Evolutionary conservation across 2,797 vertebrate genomes (phyloP).

Genomic region (Syngnathus rostellatus): DNA sequence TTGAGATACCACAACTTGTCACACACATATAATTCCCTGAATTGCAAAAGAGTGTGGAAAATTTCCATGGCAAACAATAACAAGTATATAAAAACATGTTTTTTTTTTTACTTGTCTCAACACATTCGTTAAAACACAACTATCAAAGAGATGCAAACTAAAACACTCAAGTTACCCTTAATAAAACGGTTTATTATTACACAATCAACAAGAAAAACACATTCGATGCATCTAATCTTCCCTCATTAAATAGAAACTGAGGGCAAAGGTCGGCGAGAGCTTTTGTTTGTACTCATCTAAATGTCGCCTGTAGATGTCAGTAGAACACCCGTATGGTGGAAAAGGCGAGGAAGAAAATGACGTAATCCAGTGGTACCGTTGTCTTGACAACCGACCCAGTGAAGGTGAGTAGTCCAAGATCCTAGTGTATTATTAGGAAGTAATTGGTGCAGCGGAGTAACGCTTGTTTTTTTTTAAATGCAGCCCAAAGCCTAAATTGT

Average conservation of each 20-base stretch:
- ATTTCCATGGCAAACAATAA: not conserved
- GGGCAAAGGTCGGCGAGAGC: not conserved
- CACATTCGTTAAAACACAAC: not conserved
- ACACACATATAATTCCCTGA: not conserved
- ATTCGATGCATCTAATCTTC: not conserved
- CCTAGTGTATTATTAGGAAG: not conserved
- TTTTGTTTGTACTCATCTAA: constrained; percentile 4
- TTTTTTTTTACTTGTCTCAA: not conserved
- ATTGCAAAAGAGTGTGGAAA: not conserved
- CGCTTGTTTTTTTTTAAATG: not conserved
- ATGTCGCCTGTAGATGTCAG: constrained; percentile 25
- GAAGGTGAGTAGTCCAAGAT: constrained; percentile 28
- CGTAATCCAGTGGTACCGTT: constrained; percentile 30
- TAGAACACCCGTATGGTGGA: not conserved
- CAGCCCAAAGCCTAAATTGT: not conserved
- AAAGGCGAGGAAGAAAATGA: constrained; percentile 15
- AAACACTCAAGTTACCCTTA: not conserved
- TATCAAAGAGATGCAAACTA: not conserved
- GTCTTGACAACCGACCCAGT: constrained; percentile 48
- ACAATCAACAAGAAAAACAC: not conserved
- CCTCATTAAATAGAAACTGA: not conserved
- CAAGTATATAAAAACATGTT: too few species aligned
- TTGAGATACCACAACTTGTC: not conserved
- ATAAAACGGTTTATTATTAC: not conserved
- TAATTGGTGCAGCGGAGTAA: not conserved